Percentiles rank a stretch among this genome's conserved stretches.
Conservation (phyloP, 2,113 vertebrate species). For the Rhodinocichla rosea region DNA sequence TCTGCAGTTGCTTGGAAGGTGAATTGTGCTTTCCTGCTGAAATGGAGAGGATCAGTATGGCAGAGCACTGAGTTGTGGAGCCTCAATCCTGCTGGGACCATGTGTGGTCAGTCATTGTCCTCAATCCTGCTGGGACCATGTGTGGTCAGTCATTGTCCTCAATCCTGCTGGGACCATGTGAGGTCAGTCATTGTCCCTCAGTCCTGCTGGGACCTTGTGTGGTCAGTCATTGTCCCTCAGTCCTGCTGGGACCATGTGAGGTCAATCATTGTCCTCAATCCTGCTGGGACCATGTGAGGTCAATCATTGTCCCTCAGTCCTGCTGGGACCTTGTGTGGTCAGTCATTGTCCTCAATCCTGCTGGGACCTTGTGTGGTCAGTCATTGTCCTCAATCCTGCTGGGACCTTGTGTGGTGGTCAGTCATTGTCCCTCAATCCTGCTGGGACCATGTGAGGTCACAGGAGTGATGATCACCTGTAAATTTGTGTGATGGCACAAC, state of each 20-base stretch:
- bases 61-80: rapidly evolving
- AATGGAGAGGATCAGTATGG: background rate
- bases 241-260: background rate
- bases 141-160: too few species aligned
- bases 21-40: background rate
- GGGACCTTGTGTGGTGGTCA: background rate
- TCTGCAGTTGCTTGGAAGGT: background rate
- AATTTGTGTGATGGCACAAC: background rate
- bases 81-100: rapidly evolving
- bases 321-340: background rate
- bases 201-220: background rate
- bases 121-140: background rate
- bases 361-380: background rate
- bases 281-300: background rate
- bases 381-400: rapidly evolving
- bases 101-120: too few species aligned
- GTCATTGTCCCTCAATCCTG: rapidly evolving
- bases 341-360: background rate
- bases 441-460: background rate
- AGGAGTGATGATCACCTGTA: rapidly evolving
- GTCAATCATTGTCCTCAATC: too few species aligned
- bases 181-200: too few species aligned
- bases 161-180: background rate
- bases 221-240: too few species aligned
- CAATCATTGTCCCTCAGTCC: background rate